Conservation (phyloP, 2,888 invertebrate genomes). For the Orgyia antiqua region DNA sequence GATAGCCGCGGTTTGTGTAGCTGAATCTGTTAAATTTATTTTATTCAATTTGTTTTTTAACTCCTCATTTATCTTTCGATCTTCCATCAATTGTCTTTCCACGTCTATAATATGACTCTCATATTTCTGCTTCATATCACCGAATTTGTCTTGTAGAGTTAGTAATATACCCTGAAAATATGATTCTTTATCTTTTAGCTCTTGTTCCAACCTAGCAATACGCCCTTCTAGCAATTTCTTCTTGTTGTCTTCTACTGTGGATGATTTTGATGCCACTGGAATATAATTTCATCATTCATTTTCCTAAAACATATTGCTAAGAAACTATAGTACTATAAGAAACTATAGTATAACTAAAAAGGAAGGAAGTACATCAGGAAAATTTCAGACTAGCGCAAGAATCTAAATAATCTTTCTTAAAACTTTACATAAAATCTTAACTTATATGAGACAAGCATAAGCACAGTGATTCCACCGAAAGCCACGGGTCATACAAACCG, state of each 20-base stretch:
- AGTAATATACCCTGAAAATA: conserved; percentile 84
- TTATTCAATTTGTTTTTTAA: conserved; percentile 75
- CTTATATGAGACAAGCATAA: too few relatives aligned
- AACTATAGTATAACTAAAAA: too few relatives aligned
- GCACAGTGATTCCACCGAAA: too few relatives aligned
- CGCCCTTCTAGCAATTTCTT: conserved; percentile 84
- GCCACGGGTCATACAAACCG: too few relatives aligned
- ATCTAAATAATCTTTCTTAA: too few relatives aligned
- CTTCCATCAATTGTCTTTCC: conserved; percentile 80
- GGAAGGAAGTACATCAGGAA: too few relatives aligned
- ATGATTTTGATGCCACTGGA: conserved; percentile 78
- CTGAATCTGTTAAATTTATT: conserved; percentile 43
- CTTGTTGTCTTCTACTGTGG: conserved; percentile 73
- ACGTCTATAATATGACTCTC: conserved; percentile 85
- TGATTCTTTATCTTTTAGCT: conserved; percentile 83
- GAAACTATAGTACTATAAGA: too few relatives aligned
- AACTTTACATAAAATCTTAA: too few relatives aligned
- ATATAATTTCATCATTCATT: too few relatives aligned
- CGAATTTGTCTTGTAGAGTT: conserved; percentile 87
- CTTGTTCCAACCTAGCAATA: conserved; percentile 83
- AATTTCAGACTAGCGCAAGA: too few relatives aligned
- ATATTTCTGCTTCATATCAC: conserved; percentile 87
- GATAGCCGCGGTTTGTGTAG: conserved; percentile 70
- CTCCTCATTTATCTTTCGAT: conserved; percentile 64
- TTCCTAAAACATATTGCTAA: too few relatives aligned